phyloP scores from a whole-genome alignment of 2,888 invertebrate species.

The Auanema sp. region DNA sequence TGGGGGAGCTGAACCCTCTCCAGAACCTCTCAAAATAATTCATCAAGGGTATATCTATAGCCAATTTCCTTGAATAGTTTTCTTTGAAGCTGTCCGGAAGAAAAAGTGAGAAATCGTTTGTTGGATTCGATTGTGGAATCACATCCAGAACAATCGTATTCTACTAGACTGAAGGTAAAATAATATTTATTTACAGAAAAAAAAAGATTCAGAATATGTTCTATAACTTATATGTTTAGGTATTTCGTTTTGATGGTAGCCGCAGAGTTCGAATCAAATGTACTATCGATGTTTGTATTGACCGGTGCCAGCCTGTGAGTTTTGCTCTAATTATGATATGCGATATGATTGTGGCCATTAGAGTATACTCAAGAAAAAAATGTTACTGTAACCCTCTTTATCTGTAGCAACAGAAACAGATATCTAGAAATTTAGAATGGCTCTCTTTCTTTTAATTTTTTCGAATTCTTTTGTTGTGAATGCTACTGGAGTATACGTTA shows the following conservation, averaged over 20 bases:
- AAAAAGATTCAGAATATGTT: too few relatives aligned
- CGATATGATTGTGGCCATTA: too few relatives aligned
- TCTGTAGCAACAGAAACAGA: constrained; percentile 1
- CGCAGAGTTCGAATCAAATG: constrained; percentile 59
- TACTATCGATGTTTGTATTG: constrained; percentile 59
- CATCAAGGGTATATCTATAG: constrained; percentile 50
- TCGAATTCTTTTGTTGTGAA: too few relatives aligned
- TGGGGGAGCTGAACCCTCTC: constrained; percentile 56
- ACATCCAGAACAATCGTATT: constrained; percentile 42
- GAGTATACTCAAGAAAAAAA: constrained; percentile 8
- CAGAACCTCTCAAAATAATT: constrained; percentile 58
- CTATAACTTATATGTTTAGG: constrained; percentile 13
- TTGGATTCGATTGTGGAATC: constrained; percentile 49
- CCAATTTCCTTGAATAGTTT: background rate
- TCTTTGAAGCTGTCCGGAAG: constrained; percentile 59
- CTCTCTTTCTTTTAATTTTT: too few relatives aligned
- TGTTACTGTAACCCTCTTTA: background rate
- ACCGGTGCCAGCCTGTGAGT: constrained; percentile 52
- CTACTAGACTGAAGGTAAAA: constrained; percentile 55
- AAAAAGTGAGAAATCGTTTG: constrained; percentile 47
- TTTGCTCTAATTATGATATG: too few relatives aligned
- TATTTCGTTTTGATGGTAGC: constrained; percentile 63
- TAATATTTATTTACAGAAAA: background rate
- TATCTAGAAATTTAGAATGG: too few relatives aligned
- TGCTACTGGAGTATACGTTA: too few relatives aligned